phyloP scores from a whole-genome alignment of 1,140 invertebrate genomes.

The Nixonia krombeini region DNA sequence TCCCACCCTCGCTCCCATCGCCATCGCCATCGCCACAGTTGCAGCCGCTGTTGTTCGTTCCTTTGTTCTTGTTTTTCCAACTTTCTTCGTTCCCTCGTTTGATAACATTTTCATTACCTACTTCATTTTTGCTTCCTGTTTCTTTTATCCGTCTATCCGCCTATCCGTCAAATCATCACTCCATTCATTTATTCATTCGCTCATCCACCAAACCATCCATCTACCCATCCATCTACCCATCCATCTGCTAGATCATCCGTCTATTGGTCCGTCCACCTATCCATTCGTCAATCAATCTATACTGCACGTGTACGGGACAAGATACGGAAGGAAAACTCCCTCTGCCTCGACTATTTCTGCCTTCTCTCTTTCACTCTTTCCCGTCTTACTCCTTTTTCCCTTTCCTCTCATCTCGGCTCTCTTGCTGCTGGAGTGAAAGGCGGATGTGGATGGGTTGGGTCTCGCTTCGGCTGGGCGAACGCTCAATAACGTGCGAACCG shows the following conservation, averaged over 20 bases:
- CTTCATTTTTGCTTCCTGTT: background rate
- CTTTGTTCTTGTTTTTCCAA: slow-evolving; percentile 7
- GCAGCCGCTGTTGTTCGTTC: too few species aligned
- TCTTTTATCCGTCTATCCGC: background rate
- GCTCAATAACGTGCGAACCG: slow-evolving; percentile 73
- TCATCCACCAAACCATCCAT: background rate
- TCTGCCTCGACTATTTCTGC: too few species aligned
- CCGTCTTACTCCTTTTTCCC: slow-evolving; percentile 20
- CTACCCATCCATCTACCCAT: too few species aligned
- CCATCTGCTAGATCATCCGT: slow-evolving; percentile 5
- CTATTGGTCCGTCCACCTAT: too few species aligned
- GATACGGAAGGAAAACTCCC: slow-evolving; percentile 9
- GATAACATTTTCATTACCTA: background rate
- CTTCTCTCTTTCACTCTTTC: slow-evolving; percentile 14
- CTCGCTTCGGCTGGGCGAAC: slow-evolving; percentile 71
- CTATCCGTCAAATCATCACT: background rate
- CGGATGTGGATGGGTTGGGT: slow-evolving; percentile 69
- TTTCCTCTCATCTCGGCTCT: slow-evolving; percentile 36
- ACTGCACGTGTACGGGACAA: slow-evolving; percentile 10
- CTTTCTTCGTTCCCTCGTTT: slow-evolving; percentile 18
- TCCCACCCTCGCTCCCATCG: too few species aligned
- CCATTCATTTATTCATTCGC: slow-evolving; percentile 10
- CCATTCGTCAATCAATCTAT: too few species aligned
- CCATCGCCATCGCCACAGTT: too few species aligned
- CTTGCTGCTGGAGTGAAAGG: slow-evolving; percentile 56